phyloP scores from a whole-genome alignment of 1,140 invertebrate genomes.

The Wasmannia auropunctata region DNA sequence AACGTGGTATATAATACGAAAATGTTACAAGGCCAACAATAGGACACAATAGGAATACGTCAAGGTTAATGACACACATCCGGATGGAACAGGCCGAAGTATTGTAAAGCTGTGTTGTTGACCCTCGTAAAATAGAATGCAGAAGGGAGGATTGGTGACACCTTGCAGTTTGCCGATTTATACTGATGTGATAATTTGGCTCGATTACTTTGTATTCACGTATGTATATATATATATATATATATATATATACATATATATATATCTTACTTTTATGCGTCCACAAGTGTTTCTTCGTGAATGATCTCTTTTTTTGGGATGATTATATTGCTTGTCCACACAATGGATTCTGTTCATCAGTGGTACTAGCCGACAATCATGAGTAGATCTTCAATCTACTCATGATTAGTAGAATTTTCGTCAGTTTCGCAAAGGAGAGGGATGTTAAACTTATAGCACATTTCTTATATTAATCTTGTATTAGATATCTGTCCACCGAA shows the following conservation, averaged over 20 bases:
- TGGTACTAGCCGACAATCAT: background rate
- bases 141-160: background rate
- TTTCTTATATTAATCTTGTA: background rate
- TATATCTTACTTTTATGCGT: background rate
- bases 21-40: background rate
- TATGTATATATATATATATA: too few relatives aligned
- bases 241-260: too few relatives aligned
- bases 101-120: background rate
- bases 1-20: background rate
- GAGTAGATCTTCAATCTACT: background rate
- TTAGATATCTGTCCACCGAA: background rate
- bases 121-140: background rate
- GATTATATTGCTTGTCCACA: conserved; percentile 4
- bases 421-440: background rate
- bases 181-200: background rate
- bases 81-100: background rate
- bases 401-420: background rate
- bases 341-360: background rate
- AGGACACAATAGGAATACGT: background rate
- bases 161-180: conserved; percentile 11
- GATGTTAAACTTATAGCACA: background rate
- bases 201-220: background rate
- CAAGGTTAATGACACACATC: background rate
- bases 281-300: background rate
- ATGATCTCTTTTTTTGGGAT: too few relatives aligned